These are phyloP conservation scores for Sinodicranocentrus sp. DNA, from an alignment of 2,888 invertebrate genomes.

Conservation along the genomic window DNA sequence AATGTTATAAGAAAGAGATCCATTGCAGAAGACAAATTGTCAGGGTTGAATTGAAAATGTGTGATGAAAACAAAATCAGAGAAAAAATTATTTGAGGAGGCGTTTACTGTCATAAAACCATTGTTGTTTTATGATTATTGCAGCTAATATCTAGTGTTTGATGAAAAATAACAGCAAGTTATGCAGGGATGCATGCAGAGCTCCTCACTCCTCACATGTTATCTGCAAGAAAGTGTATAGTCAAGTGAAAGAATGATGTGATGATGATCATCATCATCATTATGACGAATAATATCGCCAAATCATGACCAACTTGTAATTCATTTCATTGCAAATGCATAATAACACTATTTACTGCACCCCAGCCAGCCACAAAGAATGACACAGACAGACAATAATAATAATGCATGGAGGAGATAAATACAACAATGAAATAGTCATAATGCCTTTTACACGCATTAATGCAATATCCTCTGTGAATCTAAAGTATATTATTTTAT, in stretches of 20 bases:
- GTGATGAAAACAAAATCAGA: conserved; percentile 54
- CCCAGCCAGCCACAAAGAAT: too few species aligned
- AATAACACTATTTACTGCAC: background rate
- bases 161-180: conserved; percentile 21
- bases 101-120: conserved; percentile 46
- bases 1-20: background rate
- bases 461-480: too few species aligned
- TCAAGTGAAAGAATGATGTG: conserved; percentile 34
- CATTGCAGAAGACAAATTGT: background rate
- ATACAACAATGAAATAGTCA: too few species aligned
- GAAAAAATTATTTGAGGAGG: conserved; percentile 43
- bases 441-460: too few species aligned
- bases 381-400: too few species aligned
- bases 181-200: conserved; percentile 22
- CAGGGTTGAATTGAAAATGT: background rate
- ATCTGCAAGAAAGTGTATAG: background rate
- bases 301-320: conserved; percentile 59
- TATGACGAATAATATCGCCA: conserved; percentile 58
- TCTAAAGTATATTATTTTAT: too few species aligned
- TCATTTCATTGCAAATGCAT: conserved; percentile 6
- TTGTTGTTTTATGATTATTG: conserved; percentile 59
- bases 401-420: too few species aligned
- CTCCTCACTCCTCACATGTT: too few species aligned
- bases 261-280: conserved; percentile 43
- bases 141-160: conserved; percentile 48